phyloP scores from a whole-genome alignment of 2,888 invertebrate genomes.

The Endomychus coccineus region DNA sequence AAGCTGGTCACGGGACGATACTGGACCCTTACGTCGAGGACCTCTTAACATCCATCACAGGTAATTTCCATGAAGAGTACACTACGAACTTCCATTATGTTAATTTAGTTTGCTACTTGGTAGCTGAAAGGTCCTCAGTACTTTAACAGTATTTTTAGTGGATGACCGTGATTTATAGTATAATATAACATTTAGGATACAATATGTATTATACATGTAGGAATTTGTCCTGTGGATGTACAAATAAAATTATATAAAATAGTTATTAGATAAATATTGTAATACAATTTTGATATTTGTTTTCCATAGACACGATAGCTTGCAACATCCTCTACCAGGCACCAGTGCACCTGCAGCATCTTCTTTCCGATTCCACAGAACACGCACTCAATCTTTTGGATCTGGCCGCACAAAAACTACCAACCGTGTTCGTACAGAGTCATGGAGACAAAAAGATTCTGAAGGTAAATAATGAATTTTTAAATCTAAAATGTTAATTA shows the following conservation, averaged over 20 bases:
- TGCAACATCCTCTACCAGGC: constrained; percentile 35
- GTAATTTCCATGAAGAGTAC: no score
- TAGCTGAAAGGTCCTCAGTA: no score
- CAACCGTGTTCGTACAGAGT: constrained; percentile 33
- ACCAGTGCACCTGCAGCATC: constrained; percentile 40
- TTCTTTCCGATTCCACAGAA: constrained; percentile 32
- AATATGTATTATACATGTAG: no score
- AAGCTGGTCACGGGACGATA: constrained; percentile 23
- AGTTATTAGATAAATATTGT: no score
- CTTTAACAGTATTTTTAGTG: no score
- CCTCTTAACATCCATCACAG: constrained; percentile 24
- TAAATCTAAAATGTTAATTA: no score
- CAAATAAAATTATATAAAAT: no score
- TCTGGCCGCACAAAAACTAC: constrained; percentile 35
- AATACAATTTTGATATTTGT: no score
- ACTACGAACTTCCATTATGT: neutral
- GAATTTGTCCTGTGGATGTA: no score
- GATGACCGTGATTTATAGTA: no score
- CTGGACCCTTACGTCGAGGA: constrained; percentile 17
- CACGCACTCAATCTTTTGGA: constrained; percentile 40
- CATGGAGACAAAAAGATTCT: constrained; percentile 37
- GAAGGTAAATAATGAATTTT: constrained; percentile 20
- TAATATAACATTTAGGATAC: no score
- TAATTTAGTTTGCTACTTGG: constrained; percentile 5
- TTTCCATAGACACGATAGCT: constrained; percentile 12